These are phyloP conservation scores for Myotis myotis DNA, from an alignment of 2,797 vertebrate species.

Conservation along the genomic window DNA sequence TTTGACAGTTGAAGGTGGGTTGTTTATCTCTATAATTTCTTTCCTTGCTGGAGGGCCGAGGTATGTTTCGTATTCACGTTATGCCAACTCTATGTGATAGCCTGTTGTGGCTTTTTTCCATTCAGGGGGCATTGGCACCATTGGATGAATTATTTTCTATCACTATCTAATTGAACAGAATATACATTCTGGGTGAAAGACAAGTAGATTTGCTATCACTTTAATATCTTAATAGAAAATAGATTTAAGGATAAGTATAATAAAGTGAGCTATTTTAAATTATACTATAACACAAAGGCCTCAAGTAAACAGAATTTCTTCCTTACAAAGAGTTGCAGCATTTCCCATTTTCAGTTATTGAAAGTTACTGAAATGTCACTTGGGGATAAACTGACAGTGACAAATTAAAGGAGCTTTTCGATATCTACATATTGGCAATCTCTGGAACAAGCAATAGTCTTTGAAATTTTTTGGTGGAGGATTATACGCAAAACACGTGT, in stretches of 20 bases:
- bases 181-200: constrained; percentile 35
- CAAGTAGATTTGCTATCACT: constrained; percentile 54
- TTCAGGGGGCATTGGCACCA: not conserved
- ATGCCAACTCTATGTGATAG: not conserved
- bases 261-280: constrained; percentile 35
- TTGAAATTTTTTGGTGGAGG: not conserved
- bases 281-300: constrained; percentile 43
- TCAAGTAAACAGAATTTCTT: constrained; percentile 37
- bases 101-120: not conserved
- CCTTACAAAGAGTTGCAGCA: constrained; percentile 30
- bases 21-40: constrained; percentile 45
- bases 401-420: not conserved
- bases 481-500: not conserved
- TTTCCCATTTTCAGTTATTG: not conserved
- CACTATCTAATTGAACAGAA: constrained; percentile 38
- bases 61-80: not conserved
- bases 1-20: not conserved
- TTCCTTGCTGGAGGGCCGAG: constrained; percentile 26
- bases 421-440: not conserved
- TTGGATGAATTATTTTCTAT: constrained; percentile 12
- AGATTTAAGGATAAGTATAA: constrained; percentile 69
- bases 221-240: constrained; percentile 69
- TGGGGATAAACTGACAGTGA: constrained; percentile 22
- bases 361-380: constrained; percentile 28
- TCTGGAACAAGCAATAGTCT: not conserved